Evolutionary conservation across 1,140 invertebrate species (phyloP).

Genomic region (Drosophila watanabei): DNA sequence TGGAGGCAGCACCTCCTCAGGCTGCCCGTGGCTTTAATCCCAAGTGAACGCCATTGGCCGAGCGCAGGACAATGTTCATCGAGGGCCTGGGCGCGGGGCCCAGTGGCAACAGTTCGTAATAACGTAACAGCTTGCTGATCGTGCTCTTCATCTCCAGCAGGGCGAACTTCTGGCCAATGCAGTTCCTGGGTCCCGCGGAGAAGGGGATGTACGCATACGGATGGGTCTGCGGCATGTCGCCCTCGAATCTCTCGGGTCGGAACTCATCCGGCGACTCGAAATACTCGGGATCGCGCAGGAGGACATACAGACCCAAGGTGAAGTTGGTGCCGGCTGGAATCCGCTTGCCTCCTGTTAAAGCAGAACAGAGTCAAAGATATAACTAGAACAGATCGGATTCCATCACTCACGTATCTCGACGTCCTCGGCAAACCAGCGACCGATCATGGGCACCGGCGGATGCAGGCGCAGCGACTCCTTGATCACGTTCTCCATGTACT

Average conservation of each 20-base stretch:
- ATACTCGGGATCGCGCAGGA: conserved; percentile 87
- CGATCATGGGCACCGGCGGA: conserved; percentile 90
- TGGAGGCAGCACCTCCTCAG: background rate
- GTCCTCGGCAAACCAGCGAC: conserved; percentile 87
- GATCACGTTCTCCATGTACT: conserved; percentile 87
- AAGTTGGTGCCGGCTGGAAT: conserved; percentile 85
- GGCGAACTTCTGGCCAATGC: conserved; percentile 92
- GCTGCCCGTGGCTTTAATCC: conserved; percentile 41
- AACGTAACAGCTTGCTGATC: conserved; percentile 82
- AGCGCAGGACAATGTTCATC: conserved; percentile 67
- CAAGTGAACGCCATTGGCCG: conserved; percentile 65
- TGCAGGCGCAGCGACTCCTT: conserved; percentile 88
- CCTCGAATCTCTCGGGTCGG: conserved; percentile 89
- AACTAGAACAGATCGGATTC: too few species aligned
- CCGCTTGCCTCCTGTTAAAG: conserved; percentile 61
- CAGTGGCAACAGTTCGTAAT: conserved; percentile 75
- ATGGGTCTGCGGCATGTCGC: conserved; percentile 82
- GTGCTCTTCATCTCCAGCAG: conserved; percentile 90
- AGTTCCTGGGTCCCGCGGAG: conserved; percentile 89
- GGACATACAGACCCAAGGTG: conserved; percentile 82
- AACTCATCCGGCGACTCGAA: conserved; percentile 88
- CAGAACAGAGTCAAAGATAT: background rate
- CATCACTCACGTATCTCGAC: conserved; percentile 71
- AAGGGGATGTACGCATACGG: conserved; percentile 88
- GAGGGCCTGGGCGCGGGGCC: conserved; percentile 50